Conservation (phyloP, 1,140 invertebrate species). For the Pseudomyrmex pallidus region DNA sequence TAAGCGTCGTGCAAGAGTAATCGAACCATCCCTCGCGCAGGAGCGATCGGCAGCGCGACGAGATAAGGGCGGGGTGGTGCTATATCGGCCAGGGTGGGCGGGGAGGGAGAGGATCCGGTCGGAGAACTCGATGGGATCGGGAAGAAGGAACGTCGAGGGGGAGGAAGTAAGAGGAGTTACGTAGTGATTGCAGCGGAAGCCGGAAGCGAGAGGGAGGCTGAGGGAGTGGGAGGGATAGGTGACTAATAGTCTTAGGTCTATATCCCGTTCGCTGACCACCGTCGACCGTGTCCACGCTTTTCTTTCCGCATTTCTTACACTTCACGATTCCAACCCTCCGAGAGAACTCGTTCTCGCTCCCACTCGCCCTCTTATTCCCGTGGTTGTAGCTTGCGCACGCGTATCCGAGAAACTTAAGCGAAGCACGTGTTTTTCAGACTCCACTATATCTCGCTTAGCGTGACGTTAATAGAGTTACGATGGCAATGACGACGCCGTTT, state of each 20-base stretch:
- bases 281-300: conserved; percentile 66
- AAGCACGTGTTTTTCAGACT: conserved; percentile 54
- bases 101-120: conserved; percentile 3
- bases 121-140: conserved; percentile 1
- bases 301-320: conserved; percentile 64
- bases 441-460: conserved; percentile 51
- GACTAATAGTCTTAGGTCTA: conserved; percentile 76
- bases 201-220: conserved; percentile 54
- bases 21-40: conserved; percentile 71
- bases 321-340: conserved; percentile 19
- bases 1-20: conserved; percentile 75
- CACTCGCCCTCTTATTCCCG: not conserved
- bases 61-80: conserved; percentile 75
- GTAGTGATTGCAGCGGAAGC: conserved; percentile 75
- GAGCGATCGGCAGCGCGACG: conserved; percentile 70
- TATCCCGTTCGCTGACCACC: conserved; percentile 70
- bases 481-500: conserved; percentile 48
- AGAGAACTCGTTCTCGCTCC: too few relatives aligned
- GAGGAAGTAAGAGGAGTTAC: conserved; percentile 59
- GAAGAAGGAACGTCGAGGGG: not conserved
- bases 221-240: conserved; percentile 51
- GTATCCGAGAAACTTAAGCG: not conserved
- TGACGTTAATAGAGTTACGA: conserved; percentile 60
- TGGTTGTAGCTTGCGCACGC: conserved; percentile 26
- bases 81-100: conserved; percentile 60